A percentile compares a stretch with the other conserved stretches of the same genome.
These are phyloP conservation scores for Myodes glareolus DNA, from an alignment of 2,113 vertebrate genomes.

Conservation along the genomic window DNA sequence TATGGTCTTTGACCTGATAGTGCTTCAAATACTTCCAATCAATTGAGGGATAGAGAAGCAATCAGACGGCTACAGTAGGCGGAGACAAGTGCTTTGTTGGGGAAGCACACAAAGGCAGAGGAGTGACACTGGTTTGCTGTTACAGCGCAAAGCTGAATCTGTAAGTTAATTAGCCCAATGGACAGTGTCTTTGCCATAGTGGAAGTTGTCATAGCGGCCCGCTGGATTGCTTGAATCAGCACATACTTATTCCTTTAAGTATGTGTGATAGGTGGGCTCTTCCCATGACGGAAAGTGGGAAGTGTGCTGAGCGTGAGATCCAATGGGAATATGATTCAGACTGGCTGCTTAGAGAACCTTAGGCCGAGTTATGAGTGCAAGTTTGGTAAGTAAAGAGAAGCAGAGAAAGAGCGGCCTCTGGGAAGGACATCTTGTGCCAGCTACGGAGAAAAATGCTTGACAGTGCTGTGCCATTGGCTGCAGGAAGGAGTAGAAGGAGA, in stretches of 20 bases:
- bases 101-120: background rate
- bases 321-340: background rate
- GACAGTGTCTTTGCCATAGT: background rate
- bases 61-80: background rate
- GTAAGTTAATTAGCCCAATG: background rate
- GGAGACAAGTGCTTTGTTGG: background rate
- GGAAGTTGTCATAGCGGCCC: background rate
- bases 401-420: background rate
- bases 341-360: background rate
- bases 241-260: background rate
- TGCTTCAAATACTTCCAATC: background rate
- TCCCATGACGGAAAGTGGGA: too few species aligned
- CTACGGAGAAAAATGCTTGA: background rate
- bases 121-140: background rate
- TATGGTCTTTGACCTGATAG: background rate
- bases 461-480: background rate
- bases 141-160: background rate
- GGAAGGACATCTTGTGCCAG: background rate
- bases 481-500: background rate
- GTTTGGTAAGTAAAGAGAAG: background rate
- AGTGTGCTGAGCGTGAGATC: background rate
- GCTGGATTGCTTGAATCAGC: background rate
- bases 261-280: background rate
- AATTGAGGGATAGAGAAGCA: background rate
- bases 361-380: background rate